Evolutionary conservation across 2,888 invertebrate species (phyloP).

Genomic region (Blomia tropicalis): DNA sequence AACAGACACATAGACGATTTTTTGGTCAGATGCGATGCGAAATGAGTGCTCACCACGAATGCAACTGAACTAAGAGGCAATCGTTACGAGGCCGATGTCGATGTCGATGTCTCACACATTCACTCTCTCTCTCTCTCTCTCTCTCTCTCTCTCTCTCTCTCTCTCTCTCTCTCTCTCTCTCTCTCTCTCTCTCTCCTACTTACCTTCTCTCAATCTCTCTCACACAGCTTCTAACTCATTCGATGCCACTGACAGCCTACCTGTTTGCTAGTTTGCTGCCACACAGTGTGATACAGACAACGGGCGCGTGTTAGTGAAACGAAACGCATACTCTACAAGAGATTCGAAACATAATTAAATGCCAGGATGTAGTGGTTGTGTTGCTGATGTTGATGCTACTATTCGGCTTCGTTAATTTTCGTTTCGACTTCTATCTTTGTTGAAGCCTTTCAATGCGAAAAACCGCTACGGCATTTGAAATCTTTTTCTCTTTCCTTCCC

Average conservation of each 20-base stretch:
- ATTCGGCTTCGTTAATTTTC: no score
- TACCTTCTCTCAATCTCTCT: no score
- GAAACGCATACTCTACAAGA: background rate
- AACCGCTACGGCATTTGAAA: no score
- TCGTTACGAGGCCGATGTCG: background rate
- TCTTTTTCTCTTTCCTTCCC: no score
- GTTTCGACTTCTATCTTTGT: background rate
- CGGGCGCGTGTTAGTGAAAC: background rate
- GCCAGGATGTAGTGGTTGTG: background rate
- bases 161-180: no score
- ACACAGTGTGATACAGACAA: background rate
- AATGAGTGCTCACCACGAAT: background rate
- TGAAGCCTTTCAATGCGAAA: background rate
- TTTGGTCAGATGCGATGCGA: background rate
- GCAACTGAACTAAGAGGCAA: background rate
- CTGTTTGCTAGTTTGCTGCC: background rate
- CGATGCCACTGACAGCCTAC: background rate
- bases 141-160: no score
- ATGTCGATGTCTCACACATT: no score
- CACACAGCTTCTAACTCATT: no score
- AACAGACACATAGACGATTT: no score
- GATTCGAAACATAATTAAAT: background rate
- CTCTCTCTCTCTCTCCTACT: no score
- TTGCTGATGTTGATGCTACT: background rate
- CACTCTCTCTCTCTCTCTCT: no score